Conservation (phyloP, 2,888 invertebrate species). For the Himalopsyche japonica region DNA sequence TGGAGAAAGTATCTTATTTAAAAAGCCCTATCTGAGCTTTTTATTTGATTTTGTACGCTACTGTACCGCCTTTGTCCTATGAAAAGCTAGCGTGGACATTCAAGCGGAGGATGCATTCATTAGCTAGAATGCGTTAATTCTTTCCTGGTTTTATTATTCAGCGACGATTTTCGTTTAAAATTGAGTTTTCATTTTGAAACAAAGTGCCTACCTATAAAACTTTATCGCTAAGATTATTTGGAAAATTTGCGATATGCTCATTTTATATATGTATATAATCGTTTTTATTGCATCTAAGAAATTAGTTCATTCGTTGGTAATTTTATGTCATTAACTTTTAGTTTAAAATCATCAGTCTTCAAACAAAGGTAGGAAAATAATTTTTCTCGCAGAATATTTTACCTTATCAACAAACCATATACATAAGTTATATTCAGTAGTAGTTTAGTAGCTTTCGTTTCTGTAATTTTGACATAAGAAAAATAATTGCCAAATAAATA, state of each 20-base stretch:
- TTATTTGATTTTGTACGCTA: too few relatives aligned
- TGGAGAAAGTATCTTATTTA: too few relatives aligned
- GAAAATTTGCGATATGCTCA: background rate
- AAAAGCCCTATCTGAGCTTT: too few relatives aligned
- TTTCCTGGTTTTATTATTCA: constrained; percentile 11
- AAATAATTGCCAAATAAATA: too few relatives aligned
- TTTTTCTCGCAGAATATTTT: too few relatives aligned
- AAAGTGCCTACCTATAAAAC: background rate
- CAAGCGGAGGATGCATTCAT: constrained; percentile 12
- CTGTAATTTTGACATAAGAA: too few relatives aligned
- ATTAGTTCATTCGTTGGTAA: background rate
- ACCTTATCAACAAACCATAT: too few relatives aligned
- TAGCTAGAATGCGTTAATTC: constrained; percentile 5
- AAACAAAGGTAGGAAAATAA: background rate
- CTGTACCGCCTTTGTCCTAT: background rate
- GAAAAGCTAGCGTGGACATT: background rate
- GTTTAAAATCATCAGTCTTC: background rate
- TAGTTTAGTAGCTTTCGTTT: too few relatives aligned
- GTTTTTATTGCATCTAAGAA: background rate
- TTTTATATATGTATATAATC: too few relatives aligned
- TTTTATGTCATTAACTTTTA: background rate
- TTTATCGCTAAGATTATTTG: background rate
- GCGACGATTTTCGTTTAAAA: background rate
- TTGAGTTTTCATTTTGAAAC: background rate
- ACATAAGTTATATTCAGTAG: too few relatives aligned